A percentile compares a stretch with the other conserved stretches of the same genome.
phyloP scores from a whole-genome alignment of 1,140 invertebrate species.

The Panagrolaimus sp. region DNA sequence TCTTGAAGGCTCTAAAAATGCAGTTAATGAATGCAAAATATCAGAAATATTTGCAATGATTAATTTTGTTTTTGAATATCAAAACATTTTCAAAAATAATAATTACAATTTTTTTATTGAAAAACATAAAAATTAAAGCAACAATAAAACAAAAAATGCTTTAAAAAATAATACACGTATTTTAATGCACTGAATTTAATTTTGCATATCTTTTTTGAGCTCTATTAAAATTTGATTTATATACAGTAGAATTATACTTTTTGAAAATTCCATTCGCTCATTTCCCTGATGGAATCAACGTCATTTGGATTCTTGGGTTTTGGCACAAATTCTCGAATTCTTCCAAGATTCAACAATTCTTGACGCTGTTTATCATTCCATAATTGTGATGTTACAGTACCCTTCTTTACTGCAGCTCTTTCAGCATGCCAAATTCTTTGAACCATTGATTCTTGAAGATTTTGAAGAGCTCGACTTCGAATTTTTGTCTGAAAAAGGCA shows the following conservation, averaged over 20 bases:
- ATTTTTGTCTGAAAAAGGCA: slow-evolving; percentile 8
- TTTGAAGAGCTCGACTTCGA: neutral
- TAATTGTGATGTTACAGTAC: slow-evolving; percentile 1
- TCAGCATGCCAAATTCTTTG: slow-evolving; percentile 9
- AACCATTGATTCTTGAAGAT: neutral
- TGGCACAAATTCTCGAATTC: neutral
- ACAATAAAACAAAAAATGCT: neutral
- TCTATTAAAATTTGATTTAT: neutral
- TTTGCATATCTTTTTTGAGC: neutral
- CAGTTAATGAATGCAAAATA: too few species aligned
- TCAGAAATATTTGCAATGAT: too few species aligned
- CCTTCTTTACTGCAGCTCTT: neutral
- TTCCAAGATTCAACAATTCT: neutral
- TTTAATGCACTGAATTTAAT: slow-evolving; percentile 10
- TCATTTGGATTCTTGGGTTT: neutral
- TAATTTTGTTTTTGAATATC: too few species aligned
- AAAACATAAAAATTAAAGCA: neutral
- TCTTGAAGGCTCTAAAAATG: too few species aligned
- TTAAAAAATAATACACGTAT: slow-evolving; percentile 15
- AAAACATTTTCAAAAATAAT: too few species aligned
- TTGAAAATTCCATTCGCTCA: slow-evolving; percentile 3
- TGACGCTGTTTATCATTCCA: slow-evolving; percentile 14
- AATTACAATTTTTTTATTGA: too few species aligned
- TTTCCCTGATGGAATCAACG: neutral
- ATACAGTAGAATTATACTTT: neutral